Base-by-base conservation (phyloP, 2,113 vertebrate species). In the Accipiter cooperii region DNA sequence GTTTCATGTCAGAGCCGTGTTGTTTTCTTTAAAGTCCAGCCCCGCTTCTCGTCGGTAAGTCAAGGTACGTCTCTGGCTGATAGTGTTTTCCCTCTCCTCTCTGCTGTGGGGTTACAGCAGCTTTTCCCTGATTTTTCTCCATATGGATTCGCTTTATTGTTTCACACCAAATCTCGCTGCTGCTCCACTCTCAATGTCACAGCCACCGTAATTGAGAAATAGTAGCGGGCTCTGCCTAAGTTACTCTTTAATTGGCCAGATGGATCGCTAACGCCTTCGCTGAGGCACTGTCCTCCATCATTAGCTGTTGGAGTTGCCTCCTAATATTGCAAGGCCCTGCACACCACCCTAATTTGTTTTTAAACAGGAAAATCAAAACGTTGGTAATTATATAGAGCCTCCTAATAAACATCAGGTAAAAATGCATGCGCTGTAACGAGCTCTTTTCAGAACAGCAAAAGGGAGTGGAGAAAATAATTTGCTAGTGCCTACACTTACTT, bases 361-460 rank as follows among this genome's bases (percentile, higher is more conserved):
- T 96, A 96, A 97, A 94, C 68, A 84, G 89, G 84, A 80, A 96
- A 97, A 89, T 94, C 69, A 93, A 94, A 96, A 88, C 80, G 46
- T 71, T 95, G 61, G 31, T 77, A 94, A 98, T 93, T 96, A 91
- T 71, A 64, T 73, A 85, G 97, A 94, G 54, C 84, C 77, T 95
- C 68, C 51, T 88, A 84, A 96, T 94, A 98, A 97, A 74, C 65
- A 87, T 78, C 69, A 91, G 78, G 63, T 97, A 94, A 97, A 96
- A 96, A 92, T 85, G 34, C 90, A 47, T 46, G 52, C 78, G 77
- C 55, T 84, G 88, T 94, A 96, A 96, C 40, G 17, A 97, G 96
- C 77, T 92, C 75, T 94, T 96, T 91, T 93, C 93, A 57, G 38
- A 94, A 57, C 17, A 89, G 73, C 61, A 77, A 57, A 83, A 76